Base-by-base conservation (phyloP, 2,113 vertebrate genomes). In the Spizaetus ornatus region DNA sequence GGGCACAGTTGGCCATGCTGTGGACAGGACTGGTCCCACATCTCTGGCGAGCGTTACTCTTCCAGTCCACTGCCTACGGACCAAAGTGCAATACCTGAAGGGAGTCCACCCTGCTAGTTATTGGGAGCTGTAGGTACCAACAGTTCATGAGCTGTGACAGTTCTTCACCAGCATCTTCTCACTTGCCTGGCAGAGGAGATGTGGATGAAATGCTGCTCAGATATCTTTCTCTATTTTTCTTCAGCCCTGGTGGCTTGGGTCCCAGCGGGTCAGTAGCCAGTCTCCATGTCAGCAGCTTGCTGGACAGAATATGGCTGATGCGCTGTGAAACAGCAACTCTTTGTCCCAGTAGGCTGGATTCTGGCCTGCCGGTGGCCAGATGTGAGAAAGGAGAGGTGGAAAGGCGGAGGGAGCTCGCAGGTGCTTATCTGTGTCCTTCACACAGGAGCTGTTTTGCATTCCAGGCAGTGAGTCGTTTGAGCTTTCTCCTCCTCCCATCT, bases 371-470 rank as follows among this genome's bases (percentile, higher is more conserved):
- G 5, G 0, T 17, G 34, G 22, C 20, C 81, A 50, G n/a, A 17
- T 0, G 0, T 53, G 89, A 69, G 69, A 78, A 65, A n/a, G n/a
- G 26, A 86, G 80, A 72, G 23, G 36, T 88, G 67, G 69, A 22
- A 80, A 73, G 11, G 31, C 0, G 1, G 45, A 27, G 83, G 43
- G 13, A 56, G 73, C 66, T 93, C 36, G 50, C 0, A 0, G 23
- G 9, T 2, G 20, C 88, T 95, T 95, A 87, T 96, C 95, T n/a
- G 20, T 82, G 96, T 86, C 96, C 91, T 94, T 97, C 81, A 1
- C 38, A 10, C 25, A 0, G 10, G 25, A 82, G 2, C 29, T 93
- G 85, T 82, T 94, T 86, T 14, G 90, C 77, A 90, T 96, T 96
- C 84, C 87, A 80, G 40, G 42, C 81, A 45, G 34, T 10, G 56